Evolutionary conservation across 92 coral and sea anemone species (phyloP), one percentile per base, ranked within the genome.

Genomic region (Micromussa lordhowensis): DNA sequence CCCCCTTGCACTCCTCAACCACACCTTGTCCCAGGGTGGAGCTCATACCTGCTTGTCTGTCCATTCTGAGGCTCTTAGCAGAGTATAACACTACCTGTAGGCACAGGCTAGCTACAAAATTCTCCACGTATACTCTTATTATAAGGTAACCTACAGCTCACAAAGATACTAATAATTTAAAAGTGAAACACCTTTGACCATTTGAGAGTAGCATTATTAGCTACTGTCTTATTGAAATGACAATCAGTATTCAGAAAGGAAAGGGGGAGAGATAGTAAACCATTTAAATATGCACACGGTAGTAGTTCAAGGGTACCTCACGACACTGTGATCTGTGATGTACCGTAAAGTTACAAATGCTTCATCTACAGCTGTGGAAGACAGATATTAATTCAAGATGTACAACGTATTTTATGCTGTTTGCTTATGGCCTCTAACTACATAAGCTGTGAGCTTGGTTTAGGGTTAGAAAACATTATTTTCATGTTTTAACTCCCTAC

Each of bases 11-110:
- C 84, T 89, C 93, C 68, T 87, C 91, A 34, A 87, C 97, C 89
- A 89, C 93, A 36, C 93, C 96, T 81, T 80, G 86, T 61, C 88
- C 94, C 2, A 91, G 93, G 75, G 92, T 96, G 58, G 98, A 96
- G 58, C 88, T 98, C 24, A 93, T 94, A 36, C 88, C 98, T 49
- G 94, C 99, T 22, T 96, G 98, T 84, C 85, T 98, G 82, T 91
- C 92, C 54, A 90, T 98, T 71, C 90, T 98, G 17, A 91, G 98
- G 17, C 84, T 96, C 88, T 66, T 98, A 82, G 87, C 90, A 49
- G 98, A 98, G 82, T 93, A 90, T 82, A 98, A 71, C 80, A 90
- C 91, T 75, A 74, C 96, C 28, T 94, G 98, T 80, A 94, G 99
- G 58, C 97, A 88, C 87, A 83, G 80, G 49, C 89, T 98, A 53